Conservation (phyloP, 1,140 invertebrate species). For the Diabrotica virgifera region DNA sequence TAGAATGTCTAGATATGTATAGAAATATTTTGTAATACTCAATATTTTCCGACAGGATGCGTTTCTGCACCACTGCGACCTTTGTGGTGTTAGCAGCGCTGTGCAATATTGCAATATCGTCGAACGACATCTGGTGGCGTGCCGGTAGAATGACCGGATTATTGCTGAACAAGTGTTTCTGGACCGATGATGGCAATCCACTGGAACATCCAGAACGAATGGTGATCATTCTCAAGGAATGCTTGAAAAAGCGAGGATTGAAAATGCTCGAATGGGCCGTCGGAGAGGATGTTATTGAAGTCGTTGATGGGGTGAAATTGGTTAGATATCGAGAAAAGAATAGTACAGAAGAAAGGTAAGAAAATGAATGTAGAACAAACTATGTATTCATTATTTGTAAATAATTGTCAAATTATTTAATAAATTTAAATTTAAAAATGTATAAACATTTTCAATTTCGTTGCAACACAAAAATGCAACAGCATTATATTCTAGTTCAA, state of each 20-base stretch:
- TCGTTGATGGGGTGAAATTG: constrained; percentile 10
- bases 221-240: constrained; percentile 8
- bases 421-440: too few relatives aligned
- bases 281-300: constrained; percentile 12
- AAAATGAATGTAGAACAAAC: neutral
- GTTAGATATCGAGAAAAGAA: constrained; percentile 10
- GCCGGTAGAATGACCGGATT: constrained; percentile 15
- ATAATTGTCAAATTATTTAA: too few relatives aligned
- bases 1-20: too few relatives aligned
- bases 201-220: constrained; percentile 6
- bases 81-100: neutral
- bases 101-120: neutral
- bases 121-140: constrained; percentile 4
- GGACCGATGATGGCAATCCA: neutral
- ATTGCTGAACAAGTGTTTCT: constrained; percentile 12
- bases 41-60: constrained; percentile 6
- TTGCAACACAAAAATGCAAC: too few relatives aligned
- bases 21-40: neutral
- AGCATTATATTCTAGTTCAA: too few relatives aligned
- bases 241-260: neutral
- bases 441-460: too few relatives aligned
- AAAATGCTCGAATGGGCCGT: neutral
- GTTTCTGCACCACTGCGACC: neutral
- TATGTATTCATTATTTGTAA: too few relatives aligned
- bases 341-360: constrained; percentile 7